Percentiles rank a stretch among this genome's conserved stretches.
These are phyloP conservation scores for Drosophila rellima DNA, from an alignment of 2,888 invertebrate species.

Conservation along the genomic window DNA sequence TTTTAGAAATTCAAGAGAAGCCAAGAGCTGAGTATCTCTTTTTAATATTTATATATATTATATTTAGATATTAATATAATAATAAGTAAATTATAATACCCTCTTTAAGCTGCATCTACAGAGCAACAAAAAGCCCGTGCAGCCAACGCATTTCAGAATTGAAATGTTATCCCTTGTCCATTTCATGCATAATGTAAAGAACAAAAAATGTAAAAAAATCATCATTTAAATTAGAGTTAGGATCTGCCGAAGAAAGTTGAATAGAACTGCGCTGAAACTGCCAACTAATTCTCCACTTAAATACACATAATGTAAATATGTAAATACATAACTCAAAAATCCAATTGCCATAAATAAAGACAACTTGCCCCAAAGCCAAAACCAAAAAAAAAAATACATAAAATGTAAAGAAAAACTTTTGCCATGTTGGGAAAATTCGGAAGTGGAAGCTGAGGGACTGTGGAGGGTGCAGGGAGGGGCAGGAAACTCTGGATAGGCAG, in stretches of 20 bases:
- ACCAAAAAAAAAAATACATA: not conserved
- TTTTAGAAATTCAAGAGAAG: not conserved
- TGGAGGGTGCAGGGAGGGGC: too few species aligned
- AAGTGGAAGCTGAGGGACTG: not conserved
- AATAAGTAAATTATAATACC: not conserved
- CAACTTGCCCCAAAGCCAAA: slow-evolving; percentile 19
- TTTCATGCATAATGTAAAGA: slow-evolving; percentile 61
- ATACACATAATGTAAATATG: slow-evolving; percentile 21
- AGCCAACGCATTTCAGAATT: slow-evolving; percentile 31
- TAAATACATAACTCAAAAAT: slow-evolving; percentile 70
- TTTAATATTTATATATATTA: not conserved
- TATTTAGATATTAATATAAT: not conserved
- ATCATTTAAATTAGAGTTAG: slow-evolving; percentile 53
- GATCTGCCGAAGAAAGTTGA: slow-evolving; percentile 42
- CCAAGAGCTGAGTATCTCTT: not conserved
- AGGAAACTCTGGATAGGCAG: slow-evolving; percentile 17
- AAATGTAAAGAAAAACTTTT: slow-evolving; percentile 48
- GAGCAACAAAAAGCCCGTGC: slow-evolving; percentile 16
- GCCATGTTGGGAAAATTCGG: slow-evolving; percentile 4
- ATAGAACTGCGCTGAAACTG: slow-evolving; percentile 8
- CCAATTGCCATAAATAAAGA: slow-evolving; percentile 76
- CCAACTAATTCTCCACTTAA: slow-evolving; percentile 15
- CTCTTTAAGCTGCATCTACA: not conserved
- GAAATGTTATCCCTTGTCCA: slow-evolving; percentile 44
- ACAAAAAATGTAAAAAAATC: slow-evolving; percentile 18